Evolutionary conservation across 2,888 invertebrate genomes (phyloP).

Genomic region (Hyles lineata): DNA sequence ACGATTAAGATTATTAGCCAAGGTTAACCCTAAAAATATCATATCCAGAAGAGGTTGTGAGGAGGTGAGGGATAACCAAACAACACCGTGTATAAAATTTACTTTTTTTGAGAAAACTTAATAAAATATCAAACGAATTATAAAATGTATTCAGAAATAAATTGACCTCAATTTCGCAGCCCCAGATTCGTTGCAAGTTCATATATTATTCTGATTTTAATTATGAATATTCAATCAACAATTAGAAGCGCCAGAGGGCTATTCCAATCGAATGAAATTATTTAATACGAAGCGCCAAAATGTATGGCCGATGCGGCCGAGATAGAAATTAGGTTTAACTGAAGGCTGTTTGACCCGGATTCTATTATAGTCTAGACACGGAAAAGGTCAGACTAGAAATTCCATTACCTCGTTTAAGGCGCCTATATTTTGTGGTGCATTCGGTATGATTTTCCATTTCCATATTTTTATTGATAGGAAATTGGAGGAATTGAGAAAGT

Average conservation of each 20-base stretch:
- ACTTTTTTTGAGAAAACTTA: no score
- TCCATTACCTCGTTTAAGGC: constrained; percentile 31
- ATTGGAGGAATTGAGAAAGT: neutral
- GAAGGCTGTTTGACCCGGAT: constrained; percentile 40
- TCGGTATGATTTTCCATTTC: neutral
- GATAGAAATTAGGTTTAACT: constrained; percentile 38
- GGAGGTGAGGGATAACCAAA: no score
- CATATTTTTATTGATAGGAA: neutral
- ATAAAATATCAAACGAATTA: no score
- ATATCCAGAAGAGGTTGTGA: no score
- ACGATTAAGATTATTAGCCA: no score
- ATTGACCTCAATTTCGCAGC: no score
- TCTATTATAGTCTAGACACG: constrained; percentile 37
- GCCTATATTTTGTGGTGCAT: neutral
- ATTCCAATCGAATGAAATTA: constrained; percentile 4
- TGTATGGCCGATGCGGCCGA: constrained; percentile 35
- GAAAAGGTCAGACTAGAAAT: constrained; percentile 35
- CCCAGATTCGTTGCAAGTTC: neutral
- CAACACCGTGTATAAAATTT: no score
- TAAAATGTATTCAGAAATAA: no score
- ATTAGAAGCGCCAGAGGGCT: neutral
- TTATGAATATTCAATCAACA: neutral
- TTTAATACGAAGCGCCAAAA: constrained; percentile 18
- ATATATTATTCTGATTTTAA: neutral
- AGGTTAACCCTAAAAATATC: no score